Base-by-base conservation (phyloP, 2,797 vertebrate species). In the Sus cebifrons region DNA sequence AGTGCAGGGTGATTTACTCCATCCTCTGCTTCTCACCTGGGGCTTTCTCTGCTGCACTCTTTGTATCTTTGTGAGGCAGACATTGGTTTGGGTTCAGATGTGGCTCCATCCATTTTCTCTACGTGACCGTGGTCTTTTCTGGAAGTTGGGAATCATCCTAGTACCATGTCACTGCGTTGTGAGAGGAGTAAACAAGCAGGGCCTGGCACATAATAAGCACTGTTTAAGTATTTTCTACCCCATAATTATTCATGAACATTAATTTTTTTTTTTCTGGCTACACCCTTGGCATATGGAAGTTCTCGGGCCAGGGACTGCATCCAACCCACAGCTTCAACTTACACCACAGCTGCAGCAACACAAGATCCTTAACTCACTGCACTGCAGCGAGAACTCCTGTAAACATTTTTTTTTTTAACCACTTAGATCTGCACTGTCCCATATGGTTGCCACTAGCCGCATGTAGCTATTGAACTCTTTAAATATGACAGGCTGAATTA, bases 1-100 rank as follows among this genome's bases (percentile, higher is more conserved):
- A 0, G 0, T 0, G 4, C 27, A 4, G 9, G 1, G 0, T 49
- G 29, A 29, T 16, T 12, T 54, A 27, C 0, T n/a, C 4, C 0
- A 3, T 8, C 27, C 67, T 40, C 3, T 4, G 68, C 5, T 29
- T 5, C 49, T 52, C 3, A 40, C 9, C n/a, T 10, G 13, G 65
- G 56, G 23, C 12, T 6, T 18, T n/a, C 79, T 52, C 29, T 56
- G 25, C 82, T 2, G 0, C 3, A 7, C 21, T 16, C 1, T 67
- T 15, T 13, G 21, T 20, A 1, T 29, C 56, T 60, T 13, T 10
- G 49, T 27, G 68, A 71, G 52, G 44, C 83, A 17, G 0, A 9
- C 1, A 23, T 8, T 15, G 20, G 10, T 49, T 23, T 10, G 67
- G 27, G 10, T 58, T 90, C 44, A 75, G 11, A 70, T 62, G 8